Percentiles rank a stretch among this genome's conserved stretches.
Evolutionary conservation across 1,140 invertebrate genomes (phyloP).

Genomic region (Bombus confusus): DNA sequence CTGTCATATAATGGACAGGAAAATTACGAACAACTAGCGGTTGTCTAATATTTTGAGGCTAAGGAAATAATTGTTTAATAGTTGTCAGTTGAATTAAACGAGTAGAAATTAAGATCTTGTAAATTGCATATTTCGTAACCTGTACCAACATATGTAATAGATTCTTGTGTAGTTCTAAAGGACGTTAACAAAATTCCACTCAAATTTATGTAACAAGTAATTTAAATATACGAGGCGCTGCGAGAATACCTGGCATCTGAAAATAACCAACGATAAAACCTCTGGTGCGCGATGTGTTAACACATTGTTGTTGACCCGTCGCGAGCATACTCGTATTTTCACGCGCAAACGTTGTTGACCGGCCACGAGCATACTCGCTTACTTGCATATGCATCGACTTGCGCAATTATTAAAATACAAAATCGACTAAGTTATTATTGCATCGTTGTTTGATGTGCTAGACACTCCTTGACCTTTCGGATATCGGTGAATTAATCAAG

Average conservation of each 20-base stretch:
- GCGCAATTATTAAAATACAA: neutral
- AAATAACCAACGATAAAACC: neutral
- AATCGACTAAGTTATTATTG: neutral
- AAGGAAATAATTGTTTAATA: no score
- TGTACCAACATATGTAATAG: neutral
- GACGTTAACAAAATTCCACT: neutral
- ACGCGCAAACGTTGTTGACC: neutral
- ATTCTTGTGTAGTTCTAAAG: neutral
- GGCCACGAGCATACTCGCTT: neutral
- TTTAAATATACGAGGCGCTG: neutral
- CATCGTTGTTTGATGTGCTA: neutral
- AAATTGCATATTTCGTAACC: neutral
- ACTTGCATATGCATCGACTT: neutral
- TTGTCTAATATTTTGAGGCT: no score
- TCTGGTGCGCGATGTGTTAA: neutral
- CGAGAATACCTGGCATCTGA: neutral
- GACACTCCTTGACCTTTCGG: neutral
- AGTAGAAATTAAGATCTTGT: no score
- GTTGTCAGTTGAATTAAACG: no score
- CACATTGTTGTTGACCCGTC: neutral
- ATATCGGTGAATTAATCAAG: rapidly evolving
- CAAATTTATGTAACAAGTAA: neutral
- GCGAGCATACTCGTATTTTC: neutral
- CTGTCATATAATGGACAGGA: neutral
- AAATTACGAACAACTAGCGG: neutral